Conservation (phyloP, 2,797 vertebrate species). For the Etheostoma perlongum region DNA sequence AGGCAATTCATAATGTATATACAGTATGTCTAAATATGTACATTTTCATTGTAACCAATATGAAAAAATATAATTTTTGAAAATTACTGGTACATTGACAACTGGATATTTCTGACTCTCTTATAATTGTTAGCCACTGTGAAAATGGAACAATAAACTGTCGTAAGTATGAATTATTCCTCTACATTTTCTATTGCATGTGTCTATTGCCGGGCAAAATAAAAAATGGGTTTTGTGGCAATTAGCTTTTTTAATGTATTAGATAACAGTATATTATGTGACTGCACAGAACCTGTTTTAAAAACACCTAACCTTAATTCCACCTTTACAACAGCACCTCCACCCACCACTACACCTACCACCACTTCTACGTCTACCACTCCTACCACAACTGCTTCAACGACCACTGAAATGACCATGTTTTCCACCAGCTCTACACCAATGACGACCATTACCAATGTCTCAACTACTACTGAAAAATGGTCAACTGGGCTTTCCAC, state of each 20-base stretch:
- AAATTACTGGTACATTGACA: neutral
- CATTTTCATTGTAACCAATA: neutral
- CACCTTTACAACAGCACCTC: slow-evolving; percentile 13
- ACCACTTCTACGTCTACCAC: neutral
- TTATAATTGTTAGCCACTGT: slow-evolving; percentile 64
- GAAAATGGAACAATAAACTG: slow-evolving; percentile 67
- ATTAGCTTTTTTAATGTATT: neutral
- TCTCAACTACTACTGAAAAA: too few relatives aligned
- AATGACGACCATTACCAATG: too few relatives aligned
- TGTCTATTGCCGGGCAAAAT: neutral
- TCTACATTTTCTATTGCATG: neutral
- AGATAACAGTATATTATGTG: neutral
- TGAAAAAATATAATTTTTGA: neutral
- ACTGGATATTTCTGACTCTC: slow-evolving; percentile 1
- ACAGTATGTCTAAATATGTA: neutral
- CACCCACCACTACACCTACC: slow-evolving; percentile 4
- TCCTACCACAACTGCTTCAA: neutral
- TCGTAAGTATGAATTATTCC: slow-evolving; percentile 55
- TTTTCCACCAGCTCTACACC: neutral
- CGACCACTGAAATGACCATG: neutral
- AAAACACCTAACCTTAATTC: neutral
- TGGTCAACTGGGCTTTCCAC: too few relatives aligned
- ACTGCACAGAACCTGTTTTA: neutral
- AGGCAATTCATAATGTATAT: neutral
- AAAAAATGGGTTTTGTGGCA: neutral